These are phyloP conservation scores for Bufo bufo DNA, from an alignment of 2,113 vertebrate genomes.

Conservation along the genomic window DNA sequence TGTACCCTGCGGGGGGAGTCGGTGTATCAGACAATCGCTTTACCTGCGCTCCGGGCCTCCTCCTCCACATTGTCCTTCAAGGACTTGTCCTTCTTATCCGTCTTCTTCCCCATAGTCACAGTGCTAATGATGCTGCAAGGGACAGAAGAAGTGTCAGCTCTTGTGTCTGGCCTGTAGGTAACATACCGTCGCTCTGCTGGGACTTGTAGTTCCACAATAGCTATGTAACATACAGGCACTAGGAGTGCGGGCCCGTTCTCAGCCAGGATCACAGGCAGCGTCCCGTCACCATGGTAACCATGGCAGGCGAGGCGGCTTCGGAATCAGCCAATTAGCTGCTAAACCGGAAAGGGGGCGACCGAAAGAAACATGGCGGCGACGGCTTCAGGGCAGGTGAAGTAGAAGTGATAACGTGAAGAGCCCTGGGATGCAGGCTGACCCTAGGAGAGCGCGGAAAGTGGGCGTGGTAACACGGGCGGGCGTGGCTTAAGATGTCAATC, in stretches of 20 bases:
- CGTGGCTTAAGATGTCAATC: no score
- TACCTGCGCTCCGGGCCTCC: conserved; percentile 65
- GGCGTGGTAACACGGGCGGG: no score
- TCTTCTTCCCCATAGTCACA: conserved; percentile 59
- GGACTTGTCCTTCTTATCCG: conserved; percentile 65
- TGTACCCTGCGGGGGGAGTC: no score
- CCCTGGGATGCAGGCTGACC: no score
- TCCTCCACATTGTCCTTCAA: conserved; percentile 42
- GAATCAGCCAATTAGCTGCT: background rate
- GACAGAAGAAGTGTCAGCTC: background rate
- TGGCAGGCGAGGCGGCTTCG: background rate
- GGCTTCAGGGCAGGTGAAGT: no score
- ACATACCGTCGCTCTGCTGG: background rate
- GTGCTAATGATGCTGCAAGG: background rate
- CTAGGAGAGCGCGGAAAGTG: no score
- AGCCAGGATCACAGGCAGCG: no score
- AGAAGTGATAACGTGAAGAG: no score
- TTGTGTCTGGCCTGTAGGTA: background rate
- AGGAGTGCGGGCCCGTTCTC: no score
- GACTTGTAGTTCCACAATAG: background rate
- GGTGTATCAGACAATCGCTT: background rate
- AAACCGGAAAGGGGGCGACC: background rate
- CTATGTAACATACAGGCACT: no score
- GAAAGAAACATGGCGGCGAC: background rate
- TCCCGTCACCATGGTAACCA: conserved; percentile 61